Conservation (phyloP, 35 echinoderm and acorn worm genomes). For the Ptychodera flava region DNA sequence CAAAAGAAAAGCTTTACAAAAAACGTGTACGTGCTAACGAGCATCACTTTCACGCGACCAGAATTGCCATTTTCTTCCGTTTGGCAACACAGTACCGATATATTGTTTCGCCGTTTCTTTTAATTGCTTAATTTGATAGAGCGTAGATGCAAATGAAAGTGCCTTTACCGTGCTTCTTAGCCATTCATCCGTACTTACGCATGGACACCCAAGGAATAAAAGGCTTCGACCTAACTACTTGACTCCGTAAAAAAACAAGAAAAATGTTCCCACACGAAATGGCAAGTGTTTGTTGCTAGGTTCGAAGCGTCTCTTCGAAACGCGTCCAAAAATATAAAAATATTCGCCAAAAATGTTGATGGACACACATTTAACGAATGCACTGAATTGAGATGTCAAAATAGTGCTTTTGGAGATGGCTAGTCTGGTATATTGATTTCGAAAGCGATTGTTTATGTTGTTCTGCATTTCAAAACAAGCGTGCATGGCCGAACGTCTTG, state of each 20-base stretch:
- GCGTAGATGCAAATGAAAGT: neutral
- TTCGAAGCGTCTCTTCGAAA: neutral
- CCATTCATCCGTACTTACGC: neutral
- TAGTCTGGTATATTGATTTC: neutral
- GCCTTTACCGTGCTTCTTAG: neutral
- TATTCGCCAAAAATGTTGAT: no score
- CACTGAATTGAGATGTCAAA: no score
- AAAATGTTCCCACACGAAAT: neutral
- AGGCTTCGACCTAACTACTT: neutral
- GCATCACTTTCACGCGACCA: neutral
- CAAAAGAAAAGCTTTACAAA: neutral
- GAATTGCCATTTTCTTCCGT: neutral
- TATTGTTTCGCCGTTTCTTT: neutral
- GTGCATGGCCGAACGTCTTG: neutral
- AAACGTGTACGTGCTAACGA: neutral
- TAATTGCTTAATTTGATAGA: constrained; percentile 2
- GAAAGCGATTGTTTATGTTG: neutral
- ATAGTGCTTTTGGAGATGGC: no score
- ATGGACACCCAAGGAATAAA: neutral
- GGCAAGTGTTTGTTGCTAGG: neutral
- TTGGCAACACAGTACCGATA: neutral
- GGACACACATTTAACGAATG: no score
- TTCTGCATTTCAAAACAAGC: neutral
- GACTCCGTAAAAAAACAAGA: neutral
- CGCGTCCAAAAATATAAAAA: neutral